phyloP scores from a whole-genome alignment of 2,888 invertebrate genomes.

The Sphecodes monilicornis region DNA sequence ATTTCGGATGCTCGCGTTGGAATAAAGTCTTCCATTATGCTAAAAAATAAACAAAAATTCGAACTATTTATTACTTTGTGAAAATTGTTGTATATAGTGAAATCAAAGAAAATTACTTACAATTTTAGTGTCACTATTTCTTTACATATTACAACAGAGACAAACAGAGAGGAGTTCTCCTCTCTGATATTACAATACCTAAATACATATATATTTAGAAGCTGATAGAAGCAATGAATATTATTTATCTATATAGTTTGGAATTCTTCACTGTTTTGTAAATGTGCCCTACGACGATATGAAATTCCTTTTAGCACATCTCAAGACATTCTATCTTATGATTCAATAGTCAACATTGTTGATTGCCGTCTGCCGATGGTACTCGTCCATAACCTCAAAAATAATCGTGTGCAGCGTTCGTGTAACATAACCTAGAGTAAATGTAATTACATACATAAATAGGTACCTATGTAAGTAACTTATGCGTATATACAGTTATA shows the following conservation, averaged over 20 bases:
- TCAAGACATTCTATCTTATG: background rate
- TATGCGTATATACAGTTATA: background rate
- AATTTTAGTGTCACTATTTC: too few species aligned
- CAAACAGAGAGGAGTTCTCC: too few species aligned
- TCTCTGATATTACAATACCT: too few species aligned
- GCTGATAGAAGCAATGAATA: background rate
- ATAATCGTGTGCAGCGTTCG: background rate
- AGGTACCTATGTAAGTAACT: background rate
- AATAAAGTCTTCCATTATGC: slow-evolving; percentile 76
- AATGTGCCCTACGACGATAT: background rate
- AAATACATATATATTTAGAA: background rate
- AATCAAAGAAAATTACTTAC: background rate
- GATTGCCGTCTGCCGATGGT: background rate
- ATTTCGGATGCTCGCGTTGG: slow-evolving; percentile 73
- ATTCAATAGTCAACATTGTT: background rate
- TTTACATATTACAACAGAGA: too few species aligned
- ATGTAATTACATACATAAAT: too few species aligned
- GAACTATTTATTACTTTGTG: background rate
- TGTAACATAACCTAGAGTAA: background rate
- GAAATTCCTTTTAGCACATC: background rate
- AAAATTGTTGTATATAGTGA: background rate
- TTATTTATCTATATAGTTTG: background rate
- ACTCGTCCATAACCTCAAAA: slow-evolving; percentile 23
- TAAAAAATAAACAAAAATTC: slow-evolving; percentile 14
- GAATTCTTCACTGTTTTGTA: background rate